phyloP scores from a whole-genome alignment of 2,113 vertebrate species.

The Zingel zingel region DNA sequence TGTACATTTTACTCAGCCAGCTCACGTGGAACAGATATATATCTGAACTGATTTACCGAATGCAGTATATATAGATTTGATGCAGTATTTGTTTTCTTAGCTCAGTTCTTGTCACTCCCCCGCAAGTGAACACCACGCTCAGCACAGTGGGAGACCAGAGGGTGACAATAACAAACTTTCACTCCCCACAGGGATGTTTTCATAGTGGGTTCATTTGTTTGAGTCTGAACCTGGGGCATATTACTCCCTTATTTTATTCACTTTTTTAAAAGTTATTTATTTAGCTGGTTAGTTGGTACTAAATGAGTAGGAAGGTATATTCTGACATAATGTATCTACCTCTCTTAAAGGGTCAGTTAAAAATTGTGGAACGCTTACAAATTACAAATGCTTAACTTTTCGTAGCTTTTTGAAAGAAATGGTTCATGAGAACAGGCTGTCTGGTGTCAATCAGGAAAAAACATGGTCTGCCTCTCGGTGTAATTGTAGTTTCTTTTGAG shows the following conservation, averaged over 20 bases:
- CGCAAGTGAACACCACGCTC: background rate
- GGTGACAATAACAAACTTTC: conserved; percentile 6
- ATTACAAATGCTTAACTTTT: no score
- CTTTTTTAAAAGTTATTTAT: background rate
- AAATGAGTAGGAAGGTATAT: background rate
- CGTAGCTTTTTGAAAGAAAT: no score
- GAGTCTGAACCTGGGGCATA: background rate
- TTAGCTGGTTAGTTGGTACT: background rate
- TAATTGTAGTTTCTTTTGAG: conserved; percentile 19
- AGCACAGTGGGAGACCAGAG: conserved; percentile 3
- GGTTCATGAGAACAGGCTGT: no score
- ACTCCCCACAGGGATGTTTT: conserved; percentile 9
- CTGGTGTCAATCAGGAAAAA: background rate
- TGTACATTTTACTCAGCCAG: conserved; percentile 11
- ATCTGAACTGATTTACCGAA: background rate
- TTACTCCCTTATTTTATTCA: background rate
- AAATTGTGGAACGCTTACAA: no score
- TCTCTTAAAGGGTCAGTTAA: background rate
- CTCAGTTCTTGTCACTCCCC: background rate
- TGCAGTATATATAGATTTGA: background rate
- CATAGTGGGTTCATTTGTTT: background rate
- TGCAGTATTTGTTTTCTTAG: background rate
- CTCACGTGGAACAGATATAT: background rate
- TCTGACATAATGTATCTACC: background rate
- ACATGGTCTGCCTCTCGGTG: background rate